Base-by-base conservation (phyloP, 2,113 vertebrate species). In the Cyprinodon tularosa region DNA sequence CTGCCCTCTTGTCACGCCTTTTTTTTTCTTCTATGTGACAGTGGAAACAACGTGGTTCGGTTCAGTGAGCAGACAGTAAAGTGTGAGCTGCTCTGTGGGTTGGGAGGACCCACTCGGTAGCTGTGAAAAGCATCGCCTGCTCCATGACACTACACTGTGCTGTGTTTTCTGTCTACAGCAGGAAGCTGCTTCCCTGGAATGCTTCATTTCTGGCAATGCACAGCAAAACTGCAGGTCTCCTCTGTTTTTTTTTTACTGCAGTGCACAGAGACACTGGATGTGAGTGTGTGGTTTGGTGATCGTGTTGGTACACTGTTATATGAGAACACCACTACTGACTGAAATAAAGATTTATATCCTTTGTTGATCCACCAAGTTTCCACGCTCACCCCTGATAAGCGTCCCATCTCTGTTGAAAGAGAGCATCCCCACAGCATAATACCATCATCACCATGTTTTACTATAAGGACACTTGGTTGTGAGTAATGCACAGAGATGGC, bases 41-140 rank as follows among this genome's bases (percentile, higher is more conserved):
- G 63, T 76, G 71, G 71, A 84, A 80, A 83, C 79, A 81, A 72
- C 78, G 80, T 65, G 78, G 69, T 86, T 61, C 75, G 69, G 40
- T 45, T 71, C 80, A 89, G 76, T 44, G 84, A 88, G 83, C 83
- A 83, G 78, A 14, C 78, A 80, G 81, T 40, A 64, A 81, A 76
- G 84, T 61, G 29, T 87, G 89, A 88, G 71, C 60, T 12, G 63
- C 68, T 84, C 77, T 78, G 66, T 80, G 75, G 44, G 50, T 15
- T 80, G 65, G 76, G 60, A 77, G 62, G 45, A 62, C 14, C 44
- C 44, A 14, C 20, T 65, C 40, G 13, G 73, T 57, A 59, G 69
- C 78, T 66, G 57, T 62, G 74, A 79, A 70, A 7, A 29, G 66
- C 61, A 85, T 84, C 62, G 20, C 78, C 86, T 84, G 83, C 76